phyloP scores from a whole-genome alignment of 92 coral and sea anemone species.

The Phenganax stokvisi region DNA sequence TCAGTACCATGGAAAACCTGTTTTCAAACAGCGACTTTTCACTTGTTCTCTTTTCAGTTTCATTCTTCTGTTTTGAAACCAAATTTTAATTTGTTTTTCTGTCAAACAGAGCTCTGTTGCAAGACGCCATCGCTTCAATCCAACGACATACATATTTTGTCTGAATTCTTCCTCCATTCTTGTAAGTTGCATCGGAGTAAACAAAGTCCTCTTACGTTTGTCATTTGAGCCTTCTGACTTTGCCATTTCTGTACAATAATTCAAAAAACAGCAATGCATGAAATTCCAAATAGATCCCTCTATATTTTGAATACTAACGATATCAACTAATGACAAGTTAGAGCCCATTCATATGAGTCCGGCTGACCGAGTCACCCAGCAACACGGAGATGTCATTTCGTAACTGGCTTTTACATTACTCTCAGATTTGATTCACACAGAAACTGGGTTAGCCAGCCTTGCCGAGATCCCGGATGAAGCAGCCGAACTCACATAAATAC shows the following conservation, averaged over 20 bases:
- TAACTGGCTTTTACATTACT: too few relatives aligned
- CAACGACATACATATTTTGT: slow-evolving; percentile 93
- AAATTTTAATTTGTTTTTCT: slow-evolving; percentile 91
- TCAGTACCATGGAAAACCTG: slow-evolving; percentile 39
- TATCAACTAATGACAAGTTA: too few relatives aligned
- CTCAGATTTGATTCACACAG: too few relatives aligned
- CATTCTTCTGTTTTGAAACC: slow-evolving; percentile 98
- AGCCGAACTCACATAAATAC: too few relatives aligned
- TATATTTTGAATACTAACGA: too few relatives aligned
- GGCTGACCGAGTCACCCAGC: too few relatives aligned
- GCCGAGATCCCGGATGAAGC: too few relatives aligned
- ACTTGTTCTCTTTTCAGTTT: slow-evolving; percentile 79
- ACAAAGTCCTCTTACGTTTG: slow-evolving; percentile 87
- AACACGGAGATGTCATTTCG: too few relatives aligned
- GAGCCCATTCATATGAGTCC: too few relatives aligned
- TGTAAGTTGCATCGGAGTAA: slow-evolving; percentile 90
- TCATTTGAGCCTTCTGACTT: neutral
- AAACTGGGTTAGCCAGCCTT: too few relatives aligned
- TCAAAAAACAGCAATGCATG: too few relatives aligned
- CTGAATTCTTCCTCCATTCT: slow-evolving; percentile 92
- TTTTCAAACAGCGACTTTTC: slow-evolving; percentile 26
- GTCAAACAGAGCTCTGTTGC: slow-evolving; percentile 84
- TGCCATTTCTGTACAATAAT: slow-evolving; percentile 1
- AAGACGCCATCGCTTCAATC: slow-evolving; percentile 86
- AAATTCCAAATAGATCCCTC: too few relatives aligned